A percentile compares a stretch with the other conserved stretches of the same genome.
Evolutionary conservation across 2,797 vertebrate genomes (phyloP).

Genomic region (Spinibarbus caldwelli): DNA sequence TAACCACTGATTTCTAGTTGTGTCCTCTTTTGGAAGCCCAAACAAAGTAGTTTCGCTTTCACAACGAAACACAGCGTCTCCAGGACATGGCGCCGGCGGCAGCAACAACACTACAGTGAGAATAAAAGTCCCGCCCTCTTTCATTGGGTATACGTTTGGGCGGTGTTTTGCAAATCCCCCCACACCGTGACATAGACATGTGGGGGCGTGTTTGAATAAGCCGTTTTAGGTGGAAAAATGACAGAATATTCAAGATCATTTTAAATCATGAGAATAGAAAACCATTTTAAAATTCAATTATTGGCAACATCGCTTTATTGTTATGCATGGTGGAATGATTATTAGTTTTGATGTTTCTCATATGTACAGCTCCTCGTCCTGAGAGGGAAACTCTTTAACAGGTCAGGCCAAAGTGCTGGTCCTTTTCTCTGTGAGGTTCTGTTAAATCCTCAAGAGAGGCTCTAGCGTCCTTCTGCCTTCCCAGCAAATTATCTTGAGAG

Average conservation of each 20-base stretch:
- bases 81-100: no score
- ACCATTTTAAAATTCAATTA: background rate
- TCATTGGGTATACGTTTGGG: no score
- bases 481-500: conserved; percentile 68
- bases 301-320: background rate
- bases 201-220: no score
- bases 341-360: background rate
- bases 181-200: no score
- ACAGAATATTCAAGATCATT: background rate
- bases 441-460: conserved; percentile 66
- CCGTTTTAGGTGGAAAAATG: no score
- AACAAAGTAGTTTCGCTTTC: no score
- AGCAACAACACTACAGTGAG: no score
- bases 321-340: conserved; percentile 27
- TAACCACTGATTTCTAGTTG: no score
- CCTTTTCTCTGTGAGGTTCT: conserved; percentile 51
- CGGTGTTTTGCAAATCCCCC: no score
- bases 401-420: conserved; percentile 52
- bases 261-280: background rate
- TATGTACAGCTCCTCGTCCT: background rate
- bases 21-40: no score
- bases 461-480: conserved; percentile 59
- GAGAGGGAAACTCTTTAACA: conserved; percentile 43
- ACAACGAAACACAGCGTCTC: no score
- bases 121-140: no score